Conservation (phyloP, 1,140 invertebrate species). For the Drosophila nigromelanica region DNA sequence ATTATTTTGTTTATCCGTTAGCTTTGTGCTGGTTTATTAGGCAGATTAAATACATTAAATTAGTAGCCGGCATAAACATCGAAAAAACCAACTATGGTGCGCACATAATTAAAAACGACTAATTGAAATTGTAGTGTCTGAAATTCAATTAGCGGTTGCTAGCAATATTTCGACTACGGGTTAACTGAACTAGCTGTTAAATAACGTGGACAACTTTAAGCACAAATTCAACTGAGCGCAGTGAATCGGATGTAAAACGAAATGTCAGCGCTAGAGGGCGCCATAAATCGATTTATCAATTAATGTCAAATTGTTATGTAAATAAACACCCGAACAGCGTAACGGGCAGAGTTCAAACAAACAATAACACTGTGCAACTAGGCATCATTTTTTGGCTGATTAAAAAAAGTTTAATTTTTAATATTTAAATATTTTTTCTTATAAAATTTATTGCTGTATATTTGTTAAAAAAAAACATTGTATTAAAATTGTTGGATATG, state of each 20-base stretch:
- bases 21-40: slow-evolving; percentile 15
- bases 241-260: slow-evolving; percentile 31
- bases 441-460: too few relatives aligned
- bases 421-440: too few relatives aligned
- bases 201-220: slow-evolving; percentile 49
- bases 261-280: slow-evolving; percentile 63
- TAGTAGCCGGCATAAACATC: background rate
- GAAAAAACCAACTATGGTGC: slow-evolving; percentile 1
- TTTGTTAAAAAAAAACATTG: too few relatives aligned
- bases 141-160: slow-evolving; percentile 60
- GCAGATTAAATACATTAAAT: slow-evolving; percentile 23
- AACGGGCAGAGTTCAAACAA: background rate
- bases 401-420: background rate
- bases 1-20: too few relatives aligned
- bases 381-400: background rate
- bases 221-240: slow-evolving; percentile 57
- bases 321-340: slow-evolving; percentile 46
- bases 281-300: slow-evolving; percentile 68
- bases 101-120: slow-evolving; percentile 62
- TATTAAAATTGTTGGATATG: too few relatives aligned
- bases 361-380: background rate
- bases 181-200: slow-evolving; percentile 34
- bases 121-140: slow-evolving; percentile 65
- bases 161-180: slow-evolving; percentile 28
- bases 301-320: slow-evolving; percentile 69